Percentiles rank a stretch among this genome's conserved stretches.
Conservation (phyloP, 2,888 invertebrate species). For the Idaea biselata region DNA sequence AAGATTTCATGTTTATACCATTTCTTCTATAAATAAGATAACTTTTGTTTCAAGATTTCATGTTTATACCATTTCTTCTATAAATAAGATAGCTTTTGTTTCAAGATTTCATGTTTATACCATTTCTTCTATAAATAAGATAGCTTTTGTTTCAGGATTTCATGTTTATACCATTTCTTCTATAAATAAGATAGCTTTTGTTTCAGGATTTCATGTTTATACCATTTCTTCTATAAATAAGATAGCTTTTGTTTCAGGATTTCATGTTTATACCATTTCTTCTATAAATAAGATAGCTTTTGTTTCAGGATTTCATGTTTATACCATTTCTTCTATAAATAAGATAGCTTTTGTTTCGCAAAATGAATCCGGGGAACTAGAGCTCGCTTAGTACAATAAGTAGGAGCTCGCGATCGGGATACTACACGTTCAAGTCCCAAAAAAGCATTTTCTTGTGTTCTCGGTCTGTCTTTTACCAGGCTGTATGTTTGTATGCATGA, state of each 20-base stretch:
- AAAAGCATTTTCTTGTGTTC: no score
- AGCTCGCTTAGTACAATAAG: no score
- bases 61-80: background rate
- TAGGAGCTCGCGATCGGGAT: no score
- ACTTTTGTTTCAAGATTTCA: constrained; percentile 38
- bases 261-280: constrained; percentile 16
- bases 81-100: constrained; percentile 38
- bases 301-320: constrained; percentile 29
- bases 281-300: constrained; percentile 34
- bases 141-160: constrained; percentile 42
- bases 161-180: constrained; percentile 8
- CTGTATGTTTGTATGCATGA: no score
- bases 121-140: background rate
- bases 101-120: constrained; percentile 22
- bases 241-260: constrained; percentile 40
- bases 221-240: background rate
- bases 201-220: constrained; percentile 25
- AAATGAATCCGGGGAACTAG: no score
- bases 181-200: constrained; percentile 37
- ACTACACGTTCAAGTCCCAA: no score
- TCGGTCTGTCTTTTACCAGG: no score
- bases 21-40: constrained; percentile 22
- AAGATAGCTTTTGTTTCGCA: background rate
- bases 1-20: no score
- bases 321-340: background rate